phyloP scores from a whole-genome alignment of 2,797 vertebrate species.

The Tauraco hartlaubi region DNA sequence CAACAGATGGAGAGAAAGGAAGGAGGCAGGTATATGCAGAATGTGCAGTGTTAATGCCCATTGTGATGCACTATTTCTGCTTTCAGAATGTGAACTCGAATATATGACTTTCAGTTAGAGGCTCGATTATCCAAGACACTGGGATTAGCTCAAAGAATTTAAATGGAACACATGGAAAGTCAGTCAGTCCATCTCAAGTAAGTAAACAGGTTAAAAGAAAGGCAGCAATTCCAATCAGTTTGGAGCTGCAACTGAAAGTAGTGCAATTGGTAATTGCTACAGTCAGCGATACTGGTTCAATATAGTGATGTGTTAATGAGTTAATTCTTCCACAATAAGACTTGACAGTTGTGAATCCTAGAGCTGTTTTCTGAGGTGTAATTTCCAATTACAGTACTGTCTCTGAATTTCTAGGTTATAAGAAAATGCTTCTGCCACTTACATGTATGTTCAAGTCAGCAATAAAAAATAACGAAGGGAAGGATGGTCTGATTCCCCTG shows the following conservation, averaged over 20 bases:
- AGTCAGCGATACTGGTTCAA: conserved; percentile 6
- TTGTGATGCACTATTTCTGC: neutral
- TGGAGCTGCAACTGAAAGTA: neutral
- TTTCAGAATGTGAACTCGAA: neutral
- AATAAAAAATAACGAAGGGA: conserved; percentile 30
- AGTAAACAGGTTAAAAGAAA: conserved; percentile 33
- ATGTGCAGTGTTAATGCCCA: neutral
- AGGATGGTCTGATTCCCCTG: neutral
- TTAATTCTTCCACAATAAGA: conserved; percentile 63
- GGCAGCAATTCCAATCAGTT: neutral
- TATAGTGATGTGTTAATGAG: conserved; percentile 53
- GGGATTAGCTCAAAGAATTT: conserved; percentile 33
- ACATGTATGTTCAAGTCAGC: conserved; percentile 25
- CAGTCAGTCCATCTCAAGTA: neutral
- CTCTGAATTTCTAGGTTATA: conserved; percentile 61
- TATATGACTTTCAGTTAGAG: neutral
- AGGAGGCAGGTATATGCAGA: neutral
- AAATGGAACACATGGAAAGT: neutral
- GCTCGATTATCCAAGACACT: neutral
- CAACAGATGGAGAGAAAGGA: neutral
- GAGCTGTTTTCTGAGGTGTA: conserved; percentile 36
- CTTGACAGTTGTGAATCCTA: conserved; percentile 62
- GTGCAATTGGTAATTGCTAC: conserved; percentile 27
- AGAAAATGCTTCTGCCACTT: conserved; percentile 33
- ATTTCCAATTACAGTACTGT: conserved; percentile 43